phyloP scores from a whole-genome alignment of 2,113 vertebrate genomes.

The Electrona antarctica region DNA sequence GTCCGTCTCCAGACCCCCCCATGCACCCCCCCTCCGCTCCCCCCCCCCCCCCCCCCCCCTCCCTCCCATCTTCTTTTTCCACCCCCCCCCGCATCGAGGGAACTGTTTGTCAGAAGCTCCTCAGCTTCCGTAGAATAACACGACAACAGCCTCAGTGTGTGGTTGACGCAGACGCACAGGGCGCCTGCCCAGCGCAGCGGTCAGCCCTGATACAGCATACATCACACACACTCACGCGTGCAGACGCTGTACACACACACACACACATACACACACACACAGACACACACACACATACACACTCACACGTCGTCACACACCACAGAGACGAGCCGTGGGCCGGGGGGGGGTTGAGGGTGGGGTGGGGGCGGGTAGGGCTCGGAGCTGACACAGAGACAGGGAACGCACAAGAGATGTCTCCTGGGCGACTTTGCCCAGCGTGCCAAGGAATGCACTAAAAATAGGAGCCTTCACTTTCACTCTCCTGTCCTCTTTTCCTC shows the following conservation, averaged over 20 bases:
- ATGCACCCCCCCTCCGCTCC: neutral
- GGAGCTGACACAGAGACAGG: constrained; percentile 55
- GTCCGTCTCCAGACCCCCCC: constrained; percentile 15
- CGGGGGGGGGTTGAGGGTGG: too few species aligned
- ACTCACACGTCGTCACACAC: constrained; percentile 39
- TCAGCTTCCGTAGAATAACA: constrained; percentile 75
- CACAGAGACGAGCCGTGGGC: constrained; percentile 32
- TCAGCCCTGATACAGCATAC: constrained; percentile 61
- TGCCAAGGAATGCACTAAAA: constrained; percentile 73
- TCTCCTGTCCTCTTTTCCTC: constrained; percentile 5
- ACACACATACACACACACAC: constrained; percentile 5
- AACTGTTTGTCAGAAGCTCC: constrained; percentile 72
- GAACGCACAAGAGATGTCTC: constrained; percentile 63
- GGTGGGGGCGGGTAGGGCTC: neutral
- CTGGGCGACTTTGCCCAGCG: constrained; percentile 61
- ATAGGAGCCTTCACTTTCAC: constrained; percentile 48
- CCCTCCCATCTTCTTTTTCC: constrained; percentile 10
- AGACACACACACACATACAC: constrained; percentile 5
- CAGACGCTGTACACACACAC: neutral
- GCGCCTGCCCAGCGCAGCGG: constrained; percentile 60
- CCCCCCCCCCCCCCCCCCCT: constrained; percentile 43
- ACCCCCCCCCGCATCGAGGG: neutral
- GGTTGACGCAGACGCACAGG: constrained; percentile 71
- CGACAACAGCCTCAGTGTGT: constrained; percentile 60
- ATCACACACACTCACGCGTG: constrained; percentile 35